These are phyloP conservation scores for Agelaius tricolor DNA, from an alignment of 2,113 vertebrate genomes.

Conservation along the genomic window DNA sequence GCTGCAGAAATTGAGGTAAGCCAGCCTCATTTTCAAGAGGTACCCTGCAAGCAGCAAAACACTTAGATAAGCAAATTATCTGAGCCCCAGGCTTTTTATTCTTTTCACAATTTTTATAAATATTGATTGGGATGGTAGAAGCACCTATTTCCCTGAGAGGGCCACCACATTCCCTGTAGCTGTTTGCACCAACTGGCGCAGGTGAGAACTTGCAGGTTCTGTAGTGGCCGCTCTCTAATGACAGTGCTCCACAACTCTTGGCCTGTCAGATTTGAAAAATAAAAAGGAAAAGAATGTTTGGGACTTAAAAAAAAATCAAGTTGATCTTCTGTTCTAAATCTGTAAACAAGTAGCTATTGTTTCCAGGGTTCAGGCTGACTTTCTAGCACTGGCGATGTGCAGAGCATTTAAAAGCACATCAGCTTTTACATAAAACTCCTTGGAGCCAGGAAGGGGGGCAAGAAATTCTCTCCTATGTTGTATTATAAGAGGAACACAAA, in stretches of 20 bases:
- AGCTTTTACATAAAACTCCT: not conserved
- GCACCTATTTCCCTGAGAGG: not conserved
- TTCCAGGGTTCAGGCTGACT: not conserved
- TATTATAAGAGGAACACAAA: not conserved
- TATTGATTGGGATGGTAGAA: not conserved
- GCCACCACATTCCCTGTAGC: not conserved
- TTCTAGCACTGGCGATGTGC: not conserved
- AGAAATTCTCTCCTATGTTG: not conserved
- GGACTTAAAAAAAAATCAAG: not conserved
- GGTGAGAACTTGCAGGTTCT: not conserved
- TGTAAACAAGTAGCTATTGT: not conserved
- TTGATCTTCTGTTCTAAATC: not conserved
- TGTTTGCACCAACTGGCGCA: not conserved
- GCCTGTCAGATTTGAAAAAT: not conserved
- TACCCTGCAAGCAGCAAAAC: not conserved
- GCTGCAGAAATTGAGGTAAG: not conserved
- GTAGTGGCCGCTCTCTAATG: rapidly evolving
- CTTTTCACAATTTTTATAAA: not conserved
- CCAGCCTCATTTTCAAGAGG: not conserved
- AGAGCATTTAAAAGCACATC: not conserved
- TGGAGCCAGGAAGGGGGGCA: not conserved
- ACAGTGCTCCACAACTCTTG: not conserved
- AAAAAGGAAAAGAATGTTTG: not conserved
- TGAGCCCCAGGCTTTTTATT: not conserved
- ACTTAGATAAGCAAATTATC: not conserved